A percentile compares a stretch with the other conserved stretches of the same genome.
These are phyloP conservation scores for Aldrovandia affinis DNA, from an alignment of 2,797 vertebrate genomes.

Conservation along the genomic window DNA sequence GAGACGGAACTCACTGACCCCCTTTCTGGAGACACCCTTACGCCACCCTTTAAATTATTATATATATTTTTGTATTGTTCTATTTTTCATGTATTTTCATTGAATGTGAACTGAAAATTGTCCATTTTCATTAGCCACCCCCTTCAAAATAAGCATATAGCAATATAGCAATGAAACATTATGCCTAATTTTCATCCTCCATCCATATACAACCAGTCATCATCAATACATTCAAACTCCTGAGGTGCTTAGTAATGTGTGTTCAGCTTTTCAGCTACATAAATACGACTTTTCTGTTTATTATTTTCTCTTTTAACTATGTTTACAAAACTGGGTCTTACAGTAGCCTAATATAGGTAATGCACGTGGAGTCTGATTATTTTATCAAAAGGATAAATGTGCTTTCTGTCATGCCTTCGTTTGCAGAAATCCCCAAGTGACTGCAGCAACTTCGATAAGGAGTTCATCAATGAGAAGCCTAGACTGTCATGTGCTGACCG, in stretches of 20 bases:
- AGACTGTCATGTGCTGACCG: constrained; percentile 86
- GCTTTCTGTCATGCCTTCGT: background rate
- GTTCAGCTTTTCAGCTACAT: background rate
- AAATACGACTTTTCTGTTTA: background rate
- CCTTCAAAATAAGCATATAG: background rate
- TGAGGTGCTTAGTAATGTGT: background rate
- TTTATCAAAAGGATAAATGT: background rate
- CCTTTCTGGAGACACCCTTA: too few relatives aligned
- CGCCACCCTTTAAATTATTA: too few relatives aligned
- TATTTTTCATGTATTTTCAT: too few relatives aligned
- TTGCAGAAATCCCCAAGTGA: constrained; percentile 86
- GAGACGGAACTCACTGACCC: too few relatives aligned
- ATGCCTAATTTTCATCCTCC: background rate
- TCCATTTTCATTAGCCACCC: too few relatives aligned
- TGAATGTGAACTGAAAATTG: too few relatives aligned
- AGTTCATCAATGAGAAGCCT: constrained; percentile 95
- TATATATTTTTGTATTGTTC: too few relatives aligned
- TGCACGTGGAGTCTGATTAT: background rate
- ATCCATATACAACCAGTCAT: background rate
- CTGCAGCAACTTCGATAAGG: constrained; percentile 97
- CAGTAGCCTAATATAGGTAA: background rate
- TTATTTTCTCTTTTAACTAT: background rate
- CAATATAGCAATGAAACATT: background rate
- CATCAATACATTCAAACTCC: background rate
- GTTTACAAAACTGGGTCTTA: background rate